Base-by-base conservation (phyloP, 2,888 invertebrate species). In the Synergus umbraculus region DNA sequence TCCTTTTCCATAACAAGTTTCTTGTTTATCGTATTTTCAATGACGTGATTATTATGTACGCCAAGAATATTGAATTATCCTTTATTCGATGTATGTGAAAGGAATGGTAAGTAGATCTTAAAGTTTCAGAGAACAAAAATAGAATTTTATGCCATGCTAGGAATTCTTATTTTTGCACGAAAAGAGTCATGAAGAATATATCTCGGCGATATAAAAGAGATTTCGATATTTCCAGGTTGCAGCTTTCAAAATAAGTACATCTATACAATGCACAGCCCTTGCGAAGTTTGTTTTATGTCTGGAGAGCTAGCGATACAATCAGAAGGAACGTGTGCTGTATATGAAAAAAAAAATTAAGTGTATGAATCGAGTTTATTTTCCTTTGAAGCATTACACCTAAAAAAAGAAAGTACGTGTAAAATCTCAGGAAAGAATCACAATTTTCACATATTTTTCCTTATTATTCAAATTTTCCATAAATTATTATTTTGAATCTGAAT, bases 271-370 rank as follows among this genome's bases (percentile, higher is more conserved):
- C 10, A 5, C 8, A 73, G 18, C 29, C 37, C 37, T 49, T 54
- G n/a, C 54, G 12, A 54, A 73, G 73, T 73, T 73, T 54, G 73
- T 73, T 73, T 73, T 73, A 73, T 58, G 54, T 73, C 54, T 54
- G 13, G 73, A 49, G 54, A 58, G 54, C 73, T 49, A 58, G 73
- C 73, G 54, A 73, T 73, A 54, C 73, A 73, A 73, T 73, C 73
- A 58, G n/a, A 37, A 73, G 12, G 5, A 37, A 54, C 73, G 18
- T 49, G 29, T 37, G 37, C 37, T 29, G 7, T 18, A 4, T 37
- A 22, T 22, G 22, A 29, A 18, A n/a, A 29, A 69, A 29, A 29
- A 29, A 29, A 29, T 49, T 49, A 5, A 37, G 37, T 37, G 5
- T 37, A 37, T 5, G 37, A 37, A 37, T 37, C 37, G 37, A 37